Base-by-base conservation (phyloP, 2,888 invertebrate species). In the Clusia tigrina region DNA sequence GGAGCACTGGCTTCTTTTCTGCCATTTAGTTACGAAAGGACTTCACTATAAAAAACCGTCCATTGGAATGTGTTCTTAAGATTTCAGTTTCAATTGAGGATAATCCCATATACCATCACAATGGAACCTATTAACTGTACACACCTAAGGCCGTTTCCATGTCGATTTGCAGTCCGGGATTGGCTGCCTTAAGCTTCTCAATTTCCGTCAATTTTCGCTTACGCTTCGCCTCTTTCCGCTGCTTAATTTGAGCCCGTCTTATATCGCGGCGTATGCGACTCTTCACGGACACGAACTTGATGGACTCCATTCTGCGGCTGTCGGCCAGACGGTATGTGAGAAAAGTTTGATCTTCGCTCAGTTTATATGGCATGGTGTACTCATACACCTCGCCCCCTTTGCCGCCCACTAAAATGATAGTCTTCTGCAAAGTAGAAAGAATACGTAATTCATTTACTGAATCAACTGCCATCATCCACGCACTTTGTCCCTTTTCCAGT, bases 71-170 rank as follows among this genome's bases (percentile, higher is more conserved):
- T 10, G 18, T 51, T 32, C n/a, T n/a, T n/a, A n/a, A n/a, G n/a
- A n/a, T n/a, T 46, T 1, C 2, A n/a, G n/a, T 38, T 2, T n/a
- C n/a, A n/a, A n/a, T n/a, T n/a, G n/a, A n/a, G n/a, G n/a, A n/a
- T n/a, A n/a, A n/a, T n/a, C n/a, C n/a, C n/a, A n/a, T n/a, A n/a
- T n/a, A n/a, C n/a, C n/a, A n/a, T n/a, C n/a, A n/a, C n/a, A n/a
- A n/a, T n/a, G n/a, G n/a, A n/a, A n/a, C n/a, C n/a, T n/a, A 42
- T 6, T 42, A 3, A 42, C n/a, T 42, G 6, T 37, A 56, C 79
- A 75, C 83, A 91, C 91, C 87, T 63, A 92, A 76, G 64, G 86
- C 88, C 12, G 83, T 76, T 42, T 88, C 88, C 72, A 89, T 86
- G 67, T 89, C 88, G 18, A 89, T 86, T 65, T 87, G 86, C 22